Conservation (phyloP, 2,113 vertebrate genomes). For the Pygoscelis antarcticus region DNA sequence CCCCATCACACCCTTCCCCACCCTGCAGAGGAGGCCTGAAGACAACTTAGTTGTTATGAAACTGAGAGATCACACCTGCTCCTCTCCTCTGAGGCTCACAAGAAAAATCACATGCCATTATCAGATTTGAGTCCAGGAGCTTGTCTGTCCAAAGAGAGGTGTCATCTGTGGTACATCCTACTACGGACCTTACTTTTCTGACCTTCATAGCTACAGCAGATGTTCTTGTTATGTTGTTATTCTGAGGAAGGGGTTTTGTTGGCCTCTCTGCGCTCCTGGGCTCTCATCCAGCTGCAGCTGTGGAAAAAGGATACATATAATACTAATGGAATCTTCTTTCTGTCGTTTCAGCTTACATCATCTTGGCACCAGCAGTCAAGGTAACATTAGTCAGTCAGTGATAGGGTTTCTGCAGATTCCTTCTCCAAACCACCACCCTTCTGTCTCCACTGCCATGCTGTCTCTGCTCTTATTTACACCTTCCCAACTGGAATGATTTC, state of each 20-base stretch:
- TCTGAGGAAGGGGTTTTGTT: slow-evolving; percentile 29
- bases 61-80: neutral
- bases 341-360: slow-evolving; percentile 52
- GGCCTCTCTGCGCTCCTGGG: slow-evolving; percentile 15
- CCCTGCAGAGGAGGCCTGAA: neutral
- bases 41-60: neutral
- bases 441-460: neutral
- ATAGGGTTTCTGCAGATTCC: neutral
- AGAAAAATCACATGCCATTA: neutral
- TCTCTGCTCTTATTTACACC: neutral
- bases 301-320: slow-evolving; percentile 59
- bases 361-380: slow-evolving; percentile 45
- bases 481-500: neutral
- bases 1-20: rapidly evolving
- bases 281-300: slow-evolving; percentile 51
- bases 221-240: slow-evolving; percentile 50
- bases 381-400: slow-evolving; percentile 32
- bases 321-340: slow-evolving; percentile 61
- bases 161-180: neutral
- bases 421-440: neutral
- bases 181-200: neutral
- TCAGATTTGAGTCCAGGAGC: neutral
- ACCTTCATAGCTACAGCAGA: slow-evolving; percentile 46
- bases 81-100: neutral
- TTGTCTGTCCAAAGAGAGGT: neutral